A percentile compares a stretch with the other conserved stretches of the same genome.
These are phyloP conservation scores for Puntigrus tetrazona DNA, from an alignment of 2,113 vertebrate genomes.

Conservation along the genomic window DNA sequence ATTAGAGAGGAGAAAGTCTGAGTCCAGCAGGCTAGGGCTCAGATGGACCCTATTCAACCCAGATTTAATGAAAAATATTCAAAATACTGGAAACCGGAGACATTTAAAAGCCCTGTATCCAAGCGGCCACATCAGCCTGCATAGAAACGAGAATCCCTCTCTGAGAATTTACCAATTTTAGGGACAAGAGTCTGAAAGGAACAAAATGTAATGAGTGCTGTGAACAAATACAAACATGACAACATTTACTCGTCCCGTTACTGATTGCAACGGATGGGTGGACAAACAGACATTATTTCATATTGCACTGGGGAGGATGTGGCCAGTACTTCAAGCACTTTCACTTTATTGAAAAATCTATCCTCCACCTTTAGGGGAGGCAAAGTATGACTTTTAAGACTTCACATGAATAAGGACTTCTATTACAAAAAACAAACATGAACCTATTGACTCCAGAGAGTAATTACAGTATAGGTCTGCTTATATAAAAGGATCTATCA, in stretches of 20 bases:
- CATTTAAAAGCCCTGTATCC: neutral
- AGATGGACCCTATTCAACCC: conserved; percentile 5
- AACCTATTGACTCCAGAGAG: neutral
- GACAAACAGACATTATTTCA: neutral
- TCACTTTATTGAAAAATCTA: neutral
- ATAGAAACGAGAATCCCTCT: neutral
- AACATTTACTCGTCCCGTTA: neutral
- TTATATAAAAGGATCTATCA: neutral
- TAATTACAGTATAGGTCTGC: neutral
- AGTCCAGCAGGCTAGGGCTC: neutral
- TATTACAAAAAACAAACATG: neutral
- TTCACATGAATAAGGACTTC: neutral
- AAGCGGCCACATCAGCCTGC: neutral
- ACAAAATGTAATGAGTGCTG: neutral
- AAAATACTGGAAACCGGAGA: neutral
- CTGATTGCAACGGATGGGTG: neutral
- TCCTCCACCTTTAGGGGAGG: neutral
- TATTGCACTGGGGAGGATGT: neutral
- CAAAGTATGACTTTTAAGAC: neutral
- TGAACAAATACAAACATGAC: neutral
- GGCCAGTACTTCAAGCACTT: neutral
- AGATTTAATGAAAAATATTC: conserved; percentile 37
- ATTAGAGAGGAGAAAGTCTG: conserved; percentile 24
- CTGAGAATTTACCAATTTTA: neutral
- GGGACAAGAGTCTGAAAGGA: neutral